These are phyloP conservation scores for Zaprionus lachaisei DNA, from an alignment of 1,140 invertebrate species.

Conservation along the genomic window DNA sequence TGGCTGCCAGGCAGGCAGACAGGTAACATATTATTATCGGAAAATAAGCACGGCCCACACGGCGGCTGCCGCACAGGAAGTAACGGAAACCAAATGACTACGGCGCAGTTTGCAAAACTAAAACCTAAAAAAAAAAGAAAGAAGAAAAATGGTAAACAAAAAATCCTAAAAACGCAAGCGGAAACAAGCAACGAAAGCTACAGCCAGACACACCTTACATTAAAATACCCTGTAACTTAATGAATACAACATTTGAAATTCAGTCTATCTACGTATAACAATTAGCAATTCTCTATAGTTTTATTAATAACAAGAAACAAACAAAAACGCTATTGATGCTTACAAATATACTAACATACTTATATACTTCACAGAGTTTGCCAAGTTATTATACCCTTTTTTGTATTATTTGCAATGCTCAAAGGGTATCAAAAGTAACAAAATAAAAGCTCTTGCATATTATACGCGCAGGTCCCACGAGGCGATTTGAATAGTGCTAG, in stretches of 20 bases:
- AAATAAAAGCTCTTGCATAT: slow-evolving; percentile 52
- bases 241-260: no score
- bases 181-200: neutral
- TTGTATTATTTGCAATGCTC: neutral
- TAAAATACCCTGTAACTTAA: neutral
- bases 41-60: slow-evolving; percentile 50
- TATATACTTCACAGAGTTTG: neutral
- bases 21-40: slow-evolving; percentile 79
- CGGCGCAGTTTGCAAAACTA: slow-evolving; percentile 52
- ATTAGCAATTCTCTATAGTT: neutral
- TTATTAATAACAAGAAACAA: no score
- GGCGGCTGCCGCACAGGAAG: slow-evolving; percentile 66
- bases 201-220: neutral
- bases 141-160: slow-evolving; percentile 4
- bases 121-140: slow-evolving; percentile 32
- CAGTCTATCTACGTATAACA: no score
- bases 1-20: slow-evolving; percentile 14
- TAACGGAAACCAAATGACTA: slow-evolving; percentile 75
- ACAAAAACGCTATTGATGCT: no score
- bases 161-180: neutral
- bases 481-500: slow-evolving; percentile 69
- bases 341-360: no score
- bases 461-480: slow-evolving; percentile 24
- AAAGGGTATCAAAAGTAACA: slow-evolving; percentile 28
- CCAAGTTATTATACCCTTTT: neutral